Percentiles rank a stretch among this genome's conserved stretches.
These are phyloP conservation scores for Galagoides demidoff DNA, from an alignment of 2,797 vertebrate genomes.

Conservation along the genomic window DNA sequence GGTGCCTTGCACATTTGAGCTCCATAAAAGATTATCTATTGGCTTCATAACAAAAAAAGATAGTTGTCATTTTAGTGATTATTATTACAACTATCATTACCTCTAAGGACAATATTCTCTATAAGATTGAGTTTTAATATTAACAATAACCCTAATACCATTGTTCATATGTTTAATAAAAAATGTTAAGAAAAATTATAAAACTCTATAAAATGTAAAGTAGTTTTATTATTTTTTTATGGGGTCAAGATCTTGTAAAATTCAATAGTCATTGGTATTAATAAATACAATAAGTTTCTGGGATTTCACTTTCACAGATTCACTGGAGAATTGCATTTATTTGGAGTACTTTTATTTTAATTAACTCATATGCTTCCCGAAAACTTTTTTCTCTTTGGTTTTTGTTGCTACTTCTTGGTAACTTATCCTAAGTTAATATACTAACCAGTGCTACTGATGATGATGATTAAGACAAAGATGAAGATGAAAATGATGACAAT, in stretches of 20 bases:
- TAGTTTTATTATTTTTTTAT: conserved; percentile 46
- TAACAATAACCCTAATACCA: conserved; percentile 8
- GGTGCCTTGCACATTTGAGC: not conserved
- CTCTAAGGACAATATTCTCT: not conserved
- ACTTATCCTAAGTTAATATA: not conserved
- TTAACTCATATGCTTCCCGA: not conserved
- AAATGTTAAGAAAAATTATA: conserved; percentile 40
- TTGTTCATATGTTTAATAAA: conserved; percentile 13
- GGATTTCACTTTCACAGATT: not conserved
- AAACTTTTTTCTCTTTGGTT: not conserved
- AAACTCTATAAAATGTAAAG: conserved; percentile 23
- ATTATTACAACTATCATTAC: not conserved
- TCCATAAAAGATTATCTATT: not conserved
- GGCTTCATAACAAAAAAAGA: not conserved
- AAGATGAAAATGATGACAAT: not conserved
- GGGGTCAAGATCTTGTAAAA: not conserved
- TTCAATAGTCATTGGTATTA: not conserved
- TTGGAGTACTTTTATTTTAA: conserved; percentile 15
- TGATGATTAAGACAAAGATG: not conserved
- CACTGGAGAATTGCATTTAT: not conserved
- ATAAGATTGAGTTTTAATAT: not conserved
- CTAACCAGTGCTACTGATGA: not conserved
- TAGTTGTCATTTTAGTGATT: not conserved
- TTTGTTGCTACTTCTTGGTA: not conserved
- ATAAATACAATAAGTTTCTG: not conserved